Base-by-base conservation (phyloP, 2,113 vertebrate genomes). In the Picathartes gymnocephalus region DNA sequence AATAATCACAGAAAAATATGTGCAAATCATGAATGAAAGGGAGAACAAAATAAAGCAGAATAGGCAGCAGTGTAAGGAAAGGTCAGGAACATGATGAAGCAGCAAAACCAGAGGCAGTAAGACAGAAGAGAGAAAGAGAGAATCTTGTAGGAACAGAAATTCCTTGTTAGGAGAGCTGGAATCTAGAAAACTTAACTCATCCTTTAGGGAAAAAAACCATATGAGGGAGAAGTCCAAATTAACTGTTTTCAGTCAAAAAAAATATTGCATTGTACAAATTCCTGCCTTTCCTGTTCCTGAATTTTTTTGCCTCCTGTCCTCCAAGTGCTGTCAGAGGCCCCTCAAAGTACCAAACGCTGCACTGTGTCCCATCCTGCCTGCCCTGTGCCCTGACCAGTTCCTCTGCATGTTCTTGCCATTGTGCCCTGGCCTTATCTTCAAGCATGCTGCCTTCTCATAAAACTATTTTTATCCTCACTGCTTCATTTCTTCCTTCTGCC, bases 51-150 rank as follows among this genome's bases (percentile, higher is more conserved):
- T 35, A 30, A 78, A 70, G 51, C 18, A 66, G 42, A 79, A 86
- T 3, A 16, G 19, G 16, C 0, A 0, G n/a, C 3, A 6, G 24
- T 31, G 22, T 9, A 71, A 11, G 13, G 28, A 76, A 64, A 35
- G 22, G 8, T 65, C 33, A 61, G 27, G 33, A 76, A 80, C 6
- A 14, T 9, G 44, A 54, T 1, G 0, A 27, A 76, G 57, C 60
- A 88, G 19, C 21, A 91, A 88, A 92, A 76, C 9, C 13, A 91
- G 66, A 82, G 10, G 21, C 42, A 77, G 16, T 31, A 85, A 73
- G 11, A n/a, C 15, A 35, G 44, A 60, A 60, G 65, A 88, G 7
- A 78, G 16, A 5, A 5, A 89, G 40, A 77, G 19, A 48, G 28
- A 58, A 74, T 17, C 22, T 62, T 66, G 42, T 31, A 88, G 70